Evolutionary conservation across 2,113 vertebrate genomes (phyloP).

Genomic region (Scalopus aquaticus): DNA sequence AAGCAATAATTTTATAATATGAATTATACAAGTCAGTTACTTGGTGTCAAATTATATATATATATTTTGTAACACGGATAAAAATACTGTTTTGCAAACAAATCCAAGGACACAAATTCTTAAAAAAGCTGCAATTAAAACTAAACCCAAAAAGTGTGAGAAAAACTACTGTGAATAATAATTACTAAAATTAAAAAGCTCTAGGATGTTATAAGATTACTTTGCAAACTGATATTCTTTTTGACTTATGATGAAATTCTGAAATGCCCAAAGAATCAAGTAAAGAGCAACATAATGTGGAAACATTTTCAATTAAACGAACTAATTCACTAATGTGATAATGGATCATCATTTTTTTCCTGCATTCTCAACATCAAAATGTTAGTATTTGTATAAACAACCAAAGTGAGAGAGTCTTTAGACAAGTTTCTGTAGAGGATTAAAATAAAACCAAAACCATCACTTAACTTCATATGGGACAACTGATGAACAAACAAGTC

Average conservation of each 20-base stretch:
- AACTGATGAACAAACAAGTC: neutral
- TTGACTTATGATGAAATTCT: neutral
- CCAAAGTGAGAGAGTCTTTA: neutral
- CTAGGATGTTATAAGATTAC: neutral
- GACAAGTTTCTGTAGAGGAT: neutral
- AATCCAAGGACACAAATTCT: neutral
- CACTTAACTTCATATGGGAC: neutral
- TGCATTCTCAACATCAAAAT: constrained; percentile 12
- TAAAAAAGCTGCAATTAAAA: neutral
- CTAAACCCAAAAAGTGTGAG: neutral
- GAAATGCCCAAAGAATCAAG: constrained; percentile 1
- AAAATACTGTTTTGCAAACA: neutral
- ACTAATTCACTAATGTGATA: constrained; percentile 21
- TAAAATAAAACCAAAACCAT: neutral
- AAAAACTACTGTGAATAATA: neutral
- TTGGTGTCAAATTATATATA: neutral
- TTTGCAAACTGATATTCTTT: neutral
- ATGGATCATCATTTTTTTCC: constrained; percentile 53
- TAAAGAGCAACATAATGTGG: neutral
- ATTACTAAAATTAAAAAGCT: neutral
- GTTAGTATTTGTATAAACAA: constrained; percentile 3
- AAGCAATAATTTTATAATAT: constrained; percentile 45
- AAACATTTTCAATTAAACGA: neutral
- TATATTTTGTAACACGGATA: neutral
- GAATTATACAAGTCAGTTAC: neutral